These are phyloP conservation scores for Spheniscus humboldti DNA, from an alignment of 2,797 vertebrate genomes.

Conservation along the genomic window DNA sequence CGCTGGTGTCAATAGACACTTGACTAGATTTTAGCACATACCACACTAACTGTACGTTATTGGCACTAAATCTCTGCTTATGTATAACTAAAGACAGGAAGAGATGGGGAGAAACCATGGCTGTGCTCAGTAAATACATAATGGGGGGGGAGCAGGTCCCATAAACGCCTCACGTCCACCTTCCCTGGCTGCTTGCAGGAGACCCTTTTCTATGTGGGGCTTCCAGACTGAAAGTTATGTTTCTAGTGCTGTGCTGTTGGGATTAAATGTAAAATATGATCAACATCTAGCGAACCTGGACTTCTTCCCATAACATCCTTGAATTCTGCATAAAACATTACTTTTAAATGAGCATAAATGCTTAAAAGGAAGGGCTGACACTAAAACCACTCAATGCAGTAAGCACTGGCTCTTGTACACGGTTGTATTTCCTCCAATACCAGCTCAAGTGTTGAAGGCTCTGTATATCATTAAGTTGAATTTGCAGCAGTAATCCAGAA, in stretches of 20 bases:
- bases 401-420: accelerated
- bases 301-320: not conserved
- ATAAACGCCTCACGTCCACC: accelerated
- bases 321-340: accelerated
- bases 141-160: accelerated
- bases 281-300: not conserved
- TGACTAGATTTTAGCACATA: not conserved
- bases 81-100: not conserved
- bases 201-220: not conserved
- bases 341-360: not conserved
- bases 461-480: not conserved
- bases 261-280: not conserved
- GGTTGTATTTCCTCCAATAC: not conserved
- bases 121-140: not conserved
- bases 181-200: not conserved
- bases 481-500: not conserved
- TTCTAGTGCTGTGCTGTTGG: not conserved
- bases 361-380: not conserved
- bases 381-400: accelerated
- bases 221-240: not conserved
- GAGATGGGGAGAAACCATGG: not conserved
- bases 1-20: not conserved
- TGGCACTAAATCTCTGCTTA: not conserved
- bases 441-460: not conserved
- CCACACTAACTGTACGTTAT: not conserved